Evolutionary conservation across 2,113 vertebrate species (phyloP).

Genomic region (Gallinago undulata): DNA sequence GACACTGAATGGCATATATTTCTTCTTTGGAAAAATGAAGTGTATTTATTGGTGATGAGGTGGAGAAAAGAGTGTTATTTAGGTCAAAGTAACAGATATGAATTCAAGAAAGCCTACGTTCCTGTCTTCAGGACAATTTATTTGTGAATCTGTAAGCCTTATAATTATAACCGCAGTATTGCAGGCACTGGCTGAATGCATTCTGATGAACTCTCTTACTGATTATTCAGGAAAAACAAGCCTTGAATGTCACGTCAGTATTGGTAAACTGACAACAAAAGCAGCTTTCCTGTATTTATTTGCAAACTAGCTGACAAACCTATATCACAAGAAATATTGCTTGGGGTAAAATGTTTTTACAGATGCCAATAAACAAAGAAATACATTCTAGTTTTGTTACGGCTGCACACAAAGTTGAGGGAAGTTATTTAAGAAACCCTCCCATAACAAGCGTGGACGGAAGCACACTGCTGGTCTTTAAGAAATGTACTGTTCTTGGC

Average conservation of each 20-base stretch:
- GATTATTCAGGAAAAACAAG: conserved; percentile 56
- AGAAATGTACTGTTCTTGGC: neutral
- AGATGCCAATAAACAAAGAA: conserved; percentile 50
- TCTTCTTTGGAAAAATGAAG: neutral
- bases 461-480: neutral
- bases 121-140: neutral
- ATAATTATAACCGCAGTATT: conserved; percentile 18
- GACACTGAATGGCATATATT: neutral
- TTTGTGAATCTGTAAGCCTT: neutral
- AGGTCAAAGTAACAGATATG: conserved; percentile 2
- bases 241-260: conserved; percentile 20
- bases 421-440: neutral
- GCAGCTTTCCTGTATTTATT: conserved; percentile 59
- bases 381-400: neutral
- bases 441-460: neutral
- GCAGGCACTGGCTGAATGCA: neutral
- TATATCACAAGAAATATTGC: conserved; percentile 47
- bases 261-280: conserved; percentile 58
- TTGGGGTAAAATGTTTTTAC: conserved; percentile 38
- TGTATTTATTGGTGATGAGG: neutral
- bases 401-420: neutral
- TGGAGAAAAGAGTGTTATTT: neutral
- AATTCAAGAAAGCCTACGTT: conserved; percentile 16
- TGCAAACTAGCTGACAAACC: conserved; percentile 64
- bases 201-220: conserved; percentile 29